These are phyloP conservation scores for Nemapogon koenigi DNA, from an alignment of 2,888 invertebrate genomes.

Conservation along the genomic window DNA sequence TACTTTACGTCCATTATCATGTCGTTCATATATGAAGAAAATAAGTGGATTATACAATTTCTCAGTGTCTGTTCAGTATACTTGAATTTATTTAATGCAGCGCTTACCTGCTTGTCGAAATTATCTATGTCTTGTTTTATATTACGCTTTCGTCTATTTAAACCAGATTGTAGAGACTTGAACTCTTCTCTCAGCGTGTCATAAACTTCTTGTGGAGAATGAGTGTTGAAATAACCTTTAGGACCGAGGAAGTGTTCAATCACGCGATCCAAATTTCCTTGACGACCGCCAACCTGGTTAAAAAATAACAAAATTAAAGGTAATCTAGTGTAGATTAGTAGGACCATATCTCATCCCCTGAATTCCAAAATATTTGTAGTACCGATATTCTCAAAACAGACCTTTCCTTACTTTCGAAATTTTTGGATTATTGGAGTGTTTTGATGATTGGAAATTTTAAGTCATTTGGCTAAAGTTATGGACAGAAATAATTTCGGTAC, in stretches of 20 bases:
- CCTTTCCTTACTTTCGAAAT: too few relatives aligned
- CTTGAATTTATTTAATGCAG: neutral
- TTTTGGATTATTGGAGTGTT: too few relatives aligned
- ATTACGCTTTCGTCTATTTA: constrained; percentile 41
- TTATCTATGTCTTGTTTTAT: constrained; percentile 47
- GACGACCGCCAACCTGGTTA: constrained; percentile 68
- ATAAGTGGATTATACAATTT: too few relatives aligned
- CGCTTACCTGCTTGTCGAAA: constrained; percentile 51
- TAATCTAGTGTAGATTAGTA: neutral
- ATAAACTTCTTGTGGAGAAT: constrained; percentile 43
- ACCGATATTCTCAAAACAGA: too few relatives aligned
- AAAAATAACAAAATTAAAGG: constrained; percentile 2
- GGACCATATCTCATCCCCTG: too few relatives aligned
- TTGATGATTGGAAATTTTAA: too few relatives aligned
- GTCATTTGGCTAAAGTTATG: too few relatives aligned
- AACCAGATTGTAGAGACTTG: constrained; percentile 47
- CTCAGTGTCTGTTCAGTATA: too few relatives aligned
- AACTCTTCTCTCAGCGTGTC: constrained; percentile 36
- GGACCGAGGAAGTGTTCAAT: constrained; percentile 81
- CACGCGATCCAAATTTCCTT: constrained; percentile 79
- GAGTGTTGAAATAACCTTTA: constrained; percentile 63
- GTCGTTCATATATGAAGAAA: too few relatives aligned
- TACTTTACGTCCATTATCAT: too few relatives aligned
- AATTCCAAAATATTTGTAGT: too few relatives aligned
- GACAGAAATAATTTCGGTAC: too few relatives aligned